Evolutionary conservation across 2,888 invertebrate genomes (phyloP), one percentile per base, ranked within the genome.

Genomic region (Zhuqinia jingwanae): DNA sequence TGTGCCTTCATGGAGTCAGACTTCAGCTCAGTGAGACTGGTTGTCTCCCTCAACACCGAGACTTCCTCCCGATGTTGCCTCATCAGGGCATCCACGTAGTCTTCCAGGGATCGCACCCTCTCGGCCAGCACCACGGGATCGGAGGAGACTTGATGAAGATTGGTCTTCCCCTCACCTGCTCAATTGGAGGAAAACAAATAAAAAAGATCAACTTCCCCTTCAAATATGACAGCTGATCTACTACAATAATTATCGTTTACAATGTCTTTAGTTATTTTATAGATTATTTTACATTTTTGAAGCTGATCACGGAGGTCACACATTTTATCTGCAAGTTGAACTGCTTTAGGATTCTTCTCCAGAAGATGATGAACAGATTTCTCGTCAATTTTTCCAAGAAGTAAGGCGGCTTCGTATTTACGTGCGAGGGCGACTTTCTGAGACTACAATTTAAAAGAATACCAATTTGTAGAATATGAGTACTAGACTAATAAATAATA

Each of bases 321-420:
- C 63, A 89, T 65, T 30, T 87, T 60, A 30, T 90, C 89, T 1
- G 88, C 84, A 1, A 90, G 27, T 5, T 36, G 25, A 10, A 87
- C 87, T 25, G 89, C 90, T 42, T 84, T 88, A 1, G 90, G 89
- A 81, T 90, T 89, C 30, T 87, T 89, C 63, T 90, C 89, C 60
- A 90, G 73, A 11, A 90, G 88, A 25, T 89, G 88, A 2, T 85
- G 36, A 2, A 90, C 90, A 50, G 89, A 79, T 58, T 86, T 86
- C 27, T 90, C 90, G 25, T 88, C 88, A 8, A 88, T 82, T 36
- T 87, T 88, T 15, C 88, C 88, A 11, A 90, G 65, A 0, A 90
- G 63, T 2, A 90, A 47, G 0, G 89, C 88, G 2, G 89, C 89
- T 13, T 89, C 88, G 47, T 89, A 90, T 47, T 90, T 90, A 8